Percentiles rank a stretch among this genome's conserved stretches.
These are phyloP conservation scores for Gari tellinella DNA, from an alignment of 2,888 invertebrate species.

Conservation along the genomic window DNA sequence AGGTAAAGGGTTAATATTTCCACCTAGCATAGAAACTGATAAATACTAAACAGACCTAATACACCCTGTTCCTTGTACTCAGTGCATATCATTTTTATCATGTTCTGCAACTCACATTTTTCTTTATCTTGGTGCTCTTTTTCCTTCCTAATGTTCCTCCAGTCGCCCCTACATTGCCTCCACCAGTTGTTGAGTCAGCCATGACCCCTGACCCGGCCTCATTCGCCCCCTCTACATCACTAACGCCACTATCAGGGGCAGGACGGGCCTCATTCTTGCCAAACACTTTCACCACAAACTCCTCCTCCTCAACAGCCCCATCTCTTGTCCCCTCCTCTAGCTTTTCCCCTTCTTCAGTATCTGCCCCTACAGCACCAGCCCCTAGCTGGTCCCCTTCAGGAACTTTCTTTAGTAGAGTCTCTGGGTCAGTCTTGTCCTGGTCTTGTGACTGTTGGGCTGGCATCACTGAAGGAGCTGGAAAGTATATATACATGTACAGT, in stretches of 20 bases:
- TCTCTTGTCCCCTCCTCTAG: conserved; percentile 25
- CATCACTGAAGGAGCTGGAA: conserved; percentile 27
- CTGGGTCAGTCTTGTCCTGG: conserved; percentile 28
- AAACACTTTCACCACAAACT: conserved; percentile 61
- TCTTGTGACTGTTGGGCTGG: conserved; percentile 29
- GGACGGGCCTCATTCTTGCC: conserved; percentile 58
- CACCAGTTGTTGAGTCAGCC: background rate
- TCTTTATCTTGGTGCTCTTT: too few relatives aligned
- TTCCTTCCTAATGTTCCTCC: too few relatives aligned
- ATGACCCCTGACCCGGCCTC: background rate
- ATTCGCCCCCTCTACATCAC: conserved; percentile 25
- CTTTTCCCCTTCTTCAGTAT: background rate
- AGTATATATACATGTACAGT: too few relatives aligned
- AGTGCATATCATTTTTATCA: too few relatives aligned
- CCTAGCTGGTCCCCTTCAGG: conserved; percentile 35
- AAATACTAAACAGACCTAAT: too few relatives aligned
- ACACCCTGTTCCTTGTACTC: too few relatives aligned
- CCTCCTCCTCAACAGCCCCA: conserved; percentile 32
- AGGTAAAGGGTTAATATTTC: too few relatives aligned
- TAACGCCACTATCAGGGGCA: conserved; percentile 18
- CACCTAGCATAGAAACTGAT: too few relatives aligned
- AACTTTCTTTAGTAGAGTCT: conserved; percentile 37
- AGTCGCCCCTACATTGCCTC: too few relatives aligned
- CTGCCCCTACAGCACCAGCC: conserved; percentile 42
- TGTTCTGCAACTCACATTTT: too few relatives aligned